phyloP scores from a whole-genome alignment of 1,140 invertebrate species.

The Bemisia tabaci region DNA sequence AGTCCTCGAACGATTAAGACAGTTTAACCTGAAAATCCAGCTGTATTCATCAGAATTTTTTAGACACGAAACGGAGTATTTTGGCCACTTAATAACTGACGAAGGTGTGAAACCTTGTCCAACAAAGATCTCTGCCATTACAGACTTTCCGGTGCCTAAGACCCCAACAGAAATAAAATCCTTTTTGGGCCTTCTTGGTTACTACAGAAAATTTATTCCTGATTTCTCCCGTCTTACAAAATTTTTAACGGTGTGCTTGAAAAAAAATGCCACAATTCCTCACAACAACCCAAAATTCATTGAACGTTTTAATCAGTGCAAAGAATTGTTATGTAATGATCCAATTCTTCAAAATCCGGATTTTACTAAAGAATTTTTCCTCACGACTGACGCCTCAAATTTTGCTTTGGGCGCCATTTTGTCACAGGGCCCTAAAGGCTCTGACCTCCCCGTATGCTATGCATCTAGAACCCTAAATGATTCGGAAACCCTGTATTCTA shows the following conservation, averaged over 20 bases:
- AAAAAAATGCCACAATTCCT: too few relatives aligned
- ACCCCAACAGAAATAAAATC: constrained; percentile 22
- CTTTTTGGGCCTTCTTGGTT: constrained; percentile 28
- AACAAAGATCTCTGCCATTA: neutral
- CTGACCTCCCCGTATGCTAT: constrained; percentile 25
- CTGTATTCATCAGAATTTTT: neutral
- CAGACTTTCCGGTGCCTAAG: constrained; percentile 9
- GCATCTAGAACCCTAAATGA: constrained; percentile 24
- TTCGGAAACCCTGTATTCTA: constrained; percentile 27
- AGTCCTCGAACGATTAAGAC: constrained; percentile 28
- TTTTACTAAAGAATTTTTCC: constrained; percentile 20
- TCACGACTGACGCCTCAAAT: constrained; percentile 21
- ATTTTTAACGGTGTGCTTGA: constrained; percentile 26
- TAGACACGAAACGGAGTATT: neutral
- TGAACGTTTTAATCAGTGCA: neutral
- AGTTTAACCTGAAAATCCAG: constrained; percentile 8
- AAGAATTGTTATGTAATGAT: constrained; percentile 13
- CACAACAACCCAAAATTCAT: too few relatives aligned
- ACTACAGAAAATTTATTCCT: constrained; percentile 28
- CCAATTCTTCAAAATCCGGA: constrained; percentile 20
- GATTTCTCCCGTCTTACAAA: too few relatives aligned
- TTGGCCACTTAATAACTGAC: neutral
- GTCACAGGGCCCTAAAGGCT: constrained; percentile 9
- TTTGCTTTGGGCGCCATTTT: constrained; percentile 16
- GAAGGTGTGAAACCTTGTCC: neutral